Evolutionary conservation across 2,888 invertebrate species (phyloP), one percentile per base, ranked within the genome.

Genomic region (Zeuzera pyrina): DNA sequence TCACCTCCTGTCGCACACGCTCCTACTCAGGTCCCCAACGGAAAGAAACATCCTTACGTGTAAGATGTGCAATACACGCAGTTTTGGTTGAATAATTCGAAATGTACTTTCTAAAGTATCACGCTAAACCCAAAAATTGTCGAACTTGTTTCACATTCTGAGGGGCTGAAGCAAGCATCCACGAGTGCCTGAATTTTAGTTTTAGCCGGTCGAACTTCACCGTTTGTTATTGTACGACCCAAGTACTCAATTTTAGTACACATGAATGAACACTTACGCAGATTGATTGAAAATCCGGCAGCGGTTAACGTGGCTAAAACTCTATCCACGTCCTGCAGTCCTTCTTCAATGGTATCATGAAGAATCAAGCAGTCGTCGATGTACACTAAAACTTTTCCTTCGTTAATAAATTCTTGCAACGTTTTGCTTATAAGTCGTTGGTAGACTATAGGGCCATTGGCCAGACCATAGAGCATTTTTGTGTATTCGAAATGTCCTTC

Each of bases 361-460:
- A 11, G n/a, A 12, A 53, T 45, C 10, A 52, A 41, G 7, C 51
- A 21, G 31, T 57, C 55, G 28, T 56, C 52, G 33, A 56, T 38
- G 36, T 54, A 55, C 3, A 29, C 23, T 3, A 33, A 13, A 0
- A 38, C 30, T 0, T 28, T 30, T 6, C 7, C 19, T 1, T 23
- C 30, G 8, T 41, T 11, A 1, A 31, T 21, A n/a, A n/a, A n/a
- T 0, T 33, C 19, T 30, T 40, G 19, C 19, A 54, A 49, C 11
- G 58, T 47, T n/a, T 31, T 36, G 23, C 39, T 52, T 1, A 38
- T 12, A 3, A 35, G 14, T 12, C 33, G n/a, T 28, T 38, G 35
- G 12, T 35, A 38, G 7, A 38, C 29, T 25, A 31, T 31, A 4
- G 33, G n/a, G 1, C 35, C 38, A 33, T 34, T 34, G 10, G 33